Evolutionary conservation across 2,113 vertebrate genomes (phyloP).

Genomic region (Anarrhichthys ocellatus): DNA sequence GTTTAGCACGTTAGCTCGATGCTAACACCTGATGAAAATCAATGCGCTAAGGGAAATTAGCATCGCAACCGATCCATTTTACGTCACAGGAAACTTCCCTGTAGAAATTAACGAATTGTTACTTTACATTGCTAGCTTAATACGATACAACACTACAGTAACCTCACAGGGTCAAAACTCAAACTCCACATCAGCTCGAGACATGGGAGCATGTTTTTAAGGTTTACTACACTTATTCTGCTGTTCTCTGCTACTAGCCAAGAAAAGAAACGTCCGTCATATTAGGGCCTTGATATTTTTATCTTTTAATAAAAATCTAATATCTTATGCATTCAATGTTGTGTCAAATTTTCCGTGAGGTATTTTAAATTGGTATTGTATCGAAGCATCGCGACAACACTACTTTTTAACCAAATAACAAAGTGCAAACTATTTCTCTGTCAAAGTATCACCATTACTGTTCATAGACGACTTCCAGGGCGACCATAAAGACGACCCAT

Average conservation of each 20-base stretch:
- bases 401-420: background rate
- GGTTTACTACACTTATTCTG: background rate
- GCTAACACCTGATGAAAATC: too few species aligned
- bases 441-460: background rate
- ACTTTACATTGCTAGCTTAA: background rate
- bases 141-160: background rate
- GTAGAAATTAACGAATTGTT: background rate
- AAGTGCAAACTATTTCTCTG: background rate
- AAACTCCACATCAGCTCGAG: background rate
- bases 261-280: background rate
- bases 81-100: background rate
- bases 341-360: background rate
- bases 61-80: background rate
- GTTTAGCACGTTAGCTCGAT: too few species aligned
- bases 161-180: background rate
- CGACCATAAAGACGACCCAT: slow-evolving; percentile 1
- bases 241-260: background rate
- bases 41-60: background rate
- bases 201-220: too few species aligned
- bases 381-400: background rate
- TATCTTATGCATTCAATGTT: background rate
- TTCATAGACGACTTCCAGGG: background rate
- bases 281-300: background rate
- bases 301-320: background rate
- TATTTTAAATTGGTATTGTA: background rate